phyloP scores from a whole-genome alignment of 2,113 vertebrate genomes.

The Semicossyphus pulcher region DNA sequence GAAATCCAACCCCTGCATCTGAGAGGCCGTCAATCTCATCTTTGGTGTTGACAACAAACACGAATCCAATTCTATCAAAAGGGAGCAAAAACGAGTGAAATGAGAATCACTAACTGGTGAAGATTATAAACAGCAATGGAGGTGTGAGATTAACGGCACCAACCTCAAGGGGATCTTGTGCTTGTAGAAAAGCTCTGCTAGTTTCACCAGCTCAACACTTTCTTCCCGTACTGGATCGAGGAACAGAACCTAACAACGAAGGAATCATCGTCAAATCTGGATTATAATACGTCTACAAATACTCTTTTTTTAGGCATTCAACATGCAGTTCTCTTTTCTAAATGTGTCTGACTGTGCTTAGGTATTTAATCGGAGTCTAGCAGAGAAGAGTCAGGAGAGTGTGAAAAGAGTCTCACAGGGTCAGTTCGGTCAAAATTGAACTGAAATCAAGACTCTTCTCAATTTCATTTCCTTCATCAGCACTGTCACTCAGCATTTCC shows the following conservation, averaged over 20 bases:
- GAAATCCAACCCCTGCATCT: constrained; percentile 91
- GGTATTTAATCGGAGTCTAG: too few species aligned
- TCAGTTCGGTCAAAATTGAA: not conserved
- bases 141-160: constrained; percentile 38
- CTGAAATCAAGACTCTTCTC: not conserved
- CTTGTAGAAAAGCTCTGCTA: constrained; percentile 90
- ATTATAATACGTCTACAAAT: not conserved
- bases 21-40: constrained; percentile 88
- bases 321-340: too few species aligned
- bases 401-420: not conserved
- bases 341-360: too few species aligned
- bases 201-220: constrained; percentile 88
- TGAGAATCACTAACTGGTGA: constrained; percentile 60
- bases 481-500: not conserved
- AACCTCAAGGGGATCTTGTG: constrained; percentile 94
- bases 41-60: constrained; percentile 91
- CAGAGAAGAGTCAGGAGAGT: not conserved
- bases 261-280: not conserved
- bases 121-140: constrained; percentile 58
- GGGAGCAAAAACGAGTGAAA: constrained; percentile 61
- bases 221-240: constrained; percentile 90
- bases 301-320: too few species aligned
- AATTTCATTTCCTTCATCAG: not conserved
- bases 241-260: constrained; percentile 89
- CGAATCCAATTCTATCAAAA: constrained; percentile 92